Conservation (phyloP, 2,888 invertebrate species). For the Embidobia sp. region DNA sequence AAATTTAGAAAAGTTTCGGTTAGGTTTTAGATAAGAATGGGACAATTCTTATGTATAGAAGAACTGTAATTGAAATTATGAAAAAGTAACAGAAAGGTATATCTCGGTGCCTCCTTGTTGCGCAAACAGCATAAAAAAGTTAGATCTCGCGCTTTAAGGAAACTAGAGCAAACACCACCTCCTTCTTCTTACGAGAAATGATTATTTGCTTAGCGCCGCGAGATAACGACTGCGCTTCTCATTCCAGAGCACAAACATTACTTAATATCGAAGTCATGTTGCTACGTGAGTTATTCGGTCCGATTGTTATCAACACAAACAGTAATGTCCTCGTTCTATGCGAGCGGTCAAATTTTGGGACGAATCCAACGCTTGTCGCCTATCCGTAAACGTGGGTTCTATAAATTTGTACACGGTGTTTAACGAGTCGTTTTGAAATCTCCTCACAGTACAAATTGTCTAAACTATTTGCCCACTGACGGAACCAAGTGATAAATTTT, state of each 20-base stretch:
- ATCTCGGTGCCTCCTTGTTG: background rate
- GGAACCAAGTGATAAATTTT: too few relatives aligned
- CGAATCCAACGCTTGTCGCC: slow-evolving; percentile 31
- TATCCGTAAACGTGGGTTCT: background rate
- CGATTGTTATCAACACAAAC: slow-evolving; percentile 76
- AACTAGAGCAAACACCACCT: slow-evolving; percentile 80
- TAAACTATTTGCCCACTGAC: too few relatives aligned
- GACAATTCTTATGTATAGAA: too few relatives aligned
- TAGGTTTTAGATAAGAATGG: too few relatives aligned
- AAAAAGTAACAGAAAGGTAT: too few relatives aligned
- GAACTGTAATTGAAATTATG: too few relatives aligned
- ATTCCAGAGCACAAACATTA: slow-evolving; percentile 76
- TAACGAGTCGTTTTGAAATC: too few relatives aligned
- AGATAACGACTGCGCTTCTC: slow-evolving; percentile 76
- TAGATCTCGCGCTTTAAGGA: slow-evolving; percentile 72
- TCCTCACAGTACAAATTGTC: too few relatives aligned
- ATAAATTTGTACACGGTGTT: too few relatives aligned
- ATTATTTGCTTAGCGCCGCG: slow-evolving; percentile 74
- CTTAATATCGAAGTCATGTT: slow-evolving; percentile 77
- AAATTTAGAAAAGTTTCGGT: too few relatives aligned
- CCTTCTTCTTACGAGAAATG: slow-evolving; percentile 71
- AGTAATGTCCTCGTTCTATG: slow-evolving; percentile 73
- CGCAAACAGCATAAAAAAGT: slow-evolving; percentile 63
- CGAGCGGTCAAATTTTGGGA: slow-evolving; percentile 74
- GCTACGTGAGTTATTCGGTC: slow-evolving; percentile 66